Base-by-base conservation (phyloP, 2,797 vertebrate species). In the Chrosomus eos region DNA sequence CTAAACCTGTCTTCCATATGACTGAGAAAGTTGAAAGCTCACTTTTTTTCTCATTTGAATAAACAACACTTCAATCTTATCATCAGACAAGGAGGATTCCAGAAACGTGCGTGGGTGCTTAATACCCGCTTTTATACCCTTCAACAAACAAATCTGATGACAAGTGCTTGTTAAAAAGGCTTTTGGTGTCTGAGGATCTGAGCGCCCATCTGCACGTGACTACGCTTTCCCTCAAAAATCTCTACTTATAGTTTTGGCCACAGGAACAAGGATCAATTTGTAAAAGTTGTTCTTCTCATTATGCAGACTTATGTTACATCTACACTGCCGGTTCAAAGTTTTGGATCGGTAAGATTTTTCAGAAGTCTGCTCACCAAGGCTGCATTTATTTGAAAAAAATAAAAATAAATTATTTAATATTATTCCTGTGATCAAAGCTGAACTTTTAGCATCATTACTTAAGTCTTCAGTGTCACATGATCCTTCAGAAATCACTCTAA, bases 121-220 rank as follows among this genome's bases (percentile, higher is more conserved):
- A 87, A 82, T 90, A 93, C 87, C 86, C 92, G 89, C 91, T 80
- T 87, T 92, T 88, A 85, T 80, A 91, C 90, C 89, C 87, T 89
- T 86, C 92, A 89, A 88, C 90, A 91, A 90, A 91, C 92, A 88
- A 85, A 86, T 86, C 85, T 85, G 84, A 84, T 74, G 77, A 77
- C 72, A 91, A 93, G 93, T 86, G 92, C 94, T 95, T 94, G 94
- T 95, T 95, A 95, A 94, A 94, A 94, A 89, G 86, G 88, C 74
- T 45, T 87, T 87, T 80, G 70, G 19, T 58, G 71, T 60, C 60
- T 87, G 72, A 87, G 67, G 38, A 87, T 85, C 74, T 67, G 38
- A 73, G 82, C 31, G 40, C 5, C 43, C 40, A 84, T 82, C 66
- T 81, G 72, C 58, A 81, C 77, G 40, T 83, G 82, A 82, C 85